Base-by-base conservation (phyloP, 2,888 invertebrate species). In the Acanthosepion lycidas region DNA sequence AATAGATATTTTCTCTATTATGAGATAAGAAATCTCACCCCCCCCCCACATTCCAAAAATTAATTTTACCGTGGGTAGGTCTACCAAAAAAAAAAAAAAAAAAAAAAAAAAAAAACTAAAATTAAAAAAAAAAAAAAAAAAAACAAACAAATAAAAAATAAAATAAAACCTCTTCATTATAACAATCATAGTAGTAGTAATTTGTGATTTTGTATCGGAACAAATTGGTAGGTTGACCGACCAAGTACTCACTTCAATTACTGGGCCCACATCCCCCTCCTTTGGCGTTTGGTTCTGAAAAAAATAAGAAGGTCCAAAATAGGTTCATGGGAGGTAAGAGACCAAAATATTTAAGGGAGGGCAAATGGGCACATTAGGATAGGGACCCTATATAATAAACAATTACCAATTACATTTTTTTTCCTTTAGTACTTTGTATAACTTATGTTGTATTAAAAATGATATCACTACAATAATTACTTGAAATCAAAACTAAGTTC, bases 261-360 rank as follows among this genome's bases (percentile, higher is more conserved):
- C 51, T 93, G 93, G 93, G 48, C 93, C 93, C 49, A 93, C 93
- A 53, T 93, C 93, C 93, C 93, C 93, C 93, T 93, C 93, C 51
- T 53, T 93, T 49, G 93, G 93, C 53, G 93, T 93, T 93, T 93
- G 93, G 49, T 93, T 93, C 93, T 93, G 93, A 93, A 93, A 93
- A 78, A 93, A 93, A 93, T 93, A 93, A 93, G 93, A 93, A 93
- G 49, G 93, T 93, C 93, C 93, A 49, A 49, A 49, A 93, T 93
- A 93, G 48, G 93, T 51, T 93, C 53, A 93, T n/a, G 51, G 93
- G n/a, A 18, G 92, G 49, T 49, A 92, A 51, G 5, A 92, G 28
- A 26, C 28, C 92, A 53, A 33, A n/a, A 15, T 78, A 15, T 8
- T n/a, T n/a, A 3, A 33, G n/a, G 33, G 78, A 5, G 33, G 33